Evolutionary conservation across 1,140 invertebrate species (phyloP).

Genomic region (Lethocerus indicus): DNA sequence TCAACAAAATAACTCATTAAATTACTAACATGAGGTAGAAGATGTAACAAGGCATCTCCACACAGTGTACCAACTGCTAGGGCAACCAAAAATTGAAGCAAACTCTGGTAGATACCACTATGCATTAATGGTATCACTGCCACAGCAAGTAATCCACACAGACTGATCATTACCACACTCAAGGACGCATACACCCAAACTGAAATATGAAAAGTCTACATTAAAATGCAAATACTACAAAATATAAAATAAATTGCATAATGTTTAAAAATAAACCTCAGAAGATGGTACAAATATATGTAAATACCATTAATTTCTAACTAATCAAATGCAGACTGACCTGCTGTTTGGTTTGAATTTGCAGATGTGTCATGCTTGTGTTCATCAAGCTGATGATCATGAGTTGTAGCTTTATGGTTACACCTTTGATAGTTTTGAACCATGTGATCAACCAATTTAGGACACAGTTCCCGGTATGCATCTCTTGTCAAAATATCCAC

Average conservation of each 20-base stretch:
- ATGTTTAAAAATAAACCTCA: background rate
- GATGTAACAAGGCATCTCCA: slow-evolving; percentile 81
- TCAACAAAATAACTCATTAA: background rate
- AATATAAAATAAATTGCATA: background rate
- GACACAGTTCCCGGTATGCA: too few relatives aligned
- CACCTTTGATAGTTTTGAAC: too few relatives aligned
- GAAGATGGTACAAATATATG: background rate
- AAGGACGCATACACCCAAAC: slow-evolving; percentile 69
- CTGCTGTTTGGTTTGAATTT: too few relatives aligned
- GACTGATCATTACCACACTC: slow-evolving; percentile 65
- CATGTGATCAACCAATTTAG: too few relatives aligned
- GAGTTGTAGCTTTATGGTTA: too few relatives aligned
- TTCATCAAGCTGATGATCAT: too few relatives aligned
- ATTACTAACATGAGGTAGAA: slow-evolving; percentile 69
- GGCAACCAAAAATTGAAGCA: slow-evolving; percentile 81
- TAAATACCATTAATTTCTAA: background rate
- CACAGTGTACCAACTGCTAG: slow-evolving; percentile 80
- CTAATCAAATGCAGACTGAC: too few relatives aligned
- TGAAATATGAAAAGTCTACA: slow-evolving; percentile 24
- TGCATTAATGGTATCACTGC: slow-evolving; percentile 80
- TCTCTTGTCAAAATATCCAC: too few relatives aligned
- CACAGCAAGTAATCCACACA: slow-evolving; percentile 66
- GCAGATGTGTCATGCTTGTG: too few relatives aligned
- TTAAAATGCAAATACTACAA: background rate
- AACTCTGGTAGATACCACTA: slow-evolving; percentile 72